Evolutionary conservation across 2,888 invertebrate species (phyloP).

Genomic region (Azorinus chamasolen): DNA sequence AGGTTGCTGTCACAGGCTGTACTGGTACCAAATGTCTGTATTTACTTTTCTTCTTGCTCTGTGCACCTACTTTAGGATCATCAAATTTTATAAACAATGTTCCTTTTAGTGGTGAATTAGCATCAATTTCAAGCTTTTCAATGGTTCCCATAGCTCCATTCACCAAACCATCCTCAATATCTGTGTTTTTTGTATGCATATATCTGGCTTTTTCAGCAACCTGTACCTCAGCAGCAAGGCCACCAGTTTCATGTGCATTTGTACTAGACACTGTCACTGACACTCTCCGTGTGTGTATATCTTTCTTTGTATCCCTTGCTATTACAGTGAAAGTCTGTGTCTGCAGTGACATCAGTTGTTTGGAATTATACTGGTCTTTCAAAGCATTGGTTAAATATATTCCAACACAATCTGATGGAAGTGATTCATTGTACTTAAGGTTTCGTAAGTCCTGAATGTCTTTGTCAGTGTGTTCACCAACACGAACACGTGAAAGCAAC

Average conservation of each 20-base stretch:
- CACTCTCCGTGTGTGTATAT: background rate
- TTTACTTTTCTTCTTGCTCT: constrained; percentile 7
- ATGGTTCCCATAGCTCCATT: constrained; percentile 52
- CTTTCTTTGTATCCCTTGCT: constrained; percentile 9
- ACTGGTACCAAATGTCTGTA: constrained; percentile 11
- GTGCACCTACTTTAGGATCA: constrained; percentile 21
- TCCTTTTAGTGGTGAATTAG: constrained; percentile 9
- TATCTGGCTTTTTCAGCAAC: constrained; percentile 14
- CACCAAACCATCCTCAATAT: constrained; percentile 40
- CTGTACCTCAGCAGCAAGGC: background rate
- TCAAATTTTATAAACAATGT: constrained; percentile 38
- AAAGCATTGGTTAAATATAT: constrained; percentile 5
- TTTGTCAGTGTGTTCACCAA: constrained; percentile 32
- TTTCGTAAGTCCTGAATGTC: constrained; percentile 17
- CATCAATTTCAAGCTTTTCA: constrained; percentile 19
- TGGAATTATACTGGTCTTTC: background rate
- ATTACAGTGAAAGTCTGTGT: background rate
- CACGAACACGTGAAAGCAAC: constrained; percentile 22
- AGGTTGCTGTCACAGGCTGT: constrained; percentile 2
- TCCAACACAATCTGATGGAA: background rate
- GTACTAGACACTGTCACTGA: background rate
- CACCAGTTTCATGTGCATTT: constrained; percentile 8
- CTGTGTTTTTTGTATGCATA: constrained; percentile 41
- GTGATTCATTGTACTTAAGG: background rate
- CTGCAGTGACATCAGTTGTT: background rate